Conservation (phyloP, 1,140 invertebrate genomes). For the Eciton burchellii region DNA sequence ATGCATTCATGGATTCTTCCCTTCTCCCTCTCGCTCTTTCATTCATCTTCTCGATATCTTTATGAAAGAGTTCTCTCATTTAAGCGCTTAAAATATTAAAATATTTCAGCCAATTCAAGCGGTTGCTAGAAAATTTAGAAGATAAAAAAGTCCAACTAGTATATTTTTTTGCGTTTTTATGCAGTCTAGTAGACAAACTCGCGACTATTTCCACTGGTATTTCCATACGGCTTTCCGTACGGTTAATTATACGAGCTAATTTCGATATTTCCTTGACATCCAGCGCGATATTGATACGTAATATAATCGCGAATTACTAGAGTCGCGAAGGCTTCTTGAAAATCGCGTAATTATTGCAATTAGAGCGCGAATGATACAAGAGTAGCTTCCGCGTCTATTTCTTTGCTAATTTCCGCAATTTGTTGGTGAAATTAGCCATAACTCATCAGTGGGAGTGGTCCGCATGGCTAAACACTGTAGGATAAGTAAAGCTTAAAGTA, state of each 20-base stretch:
- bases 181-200: background rate
- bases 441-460: background rate
- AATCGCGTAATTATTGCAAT: background rate
- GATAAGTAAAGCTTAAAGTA: slow-evolving; percentile 26
- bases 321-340: background rate
- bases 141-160: background rate
- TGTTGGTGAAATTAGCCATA: slow-evolving; percentile 19
- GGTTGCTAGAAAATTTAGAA: slow-evolving; percentile 13
- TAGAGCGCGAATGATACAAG: background rate
- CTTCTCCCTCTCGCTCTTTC: background rate
- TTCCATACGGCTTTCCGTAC: no score
- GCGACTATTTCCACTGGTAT: background rate
- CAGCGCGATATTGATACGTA: background rate
- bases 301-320: background rate
- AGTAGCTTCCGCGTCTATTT: background rate
- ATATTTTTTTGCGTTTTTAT: background rate
- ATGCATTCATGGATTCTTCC: slow-evolving; percentile 20
- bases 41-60: slow-evolving; percentile 4
- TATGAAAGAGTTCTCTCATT: slow-evolving; percentile 21
- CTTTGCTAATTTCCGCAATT: slow-evolving; percentile 29
- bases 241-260: no score
- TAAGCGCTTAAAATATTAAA: slow-evolving; percentile 23
- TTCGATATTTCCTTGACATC: background rate
- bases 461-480: background rate
- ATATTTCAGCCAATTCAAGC: background rate